These are phyloP conservation scores for Crocallis elinguaria DNA, from an alignment of 2,888 invertebrate species.

Conservation along the genomic window DNA sequence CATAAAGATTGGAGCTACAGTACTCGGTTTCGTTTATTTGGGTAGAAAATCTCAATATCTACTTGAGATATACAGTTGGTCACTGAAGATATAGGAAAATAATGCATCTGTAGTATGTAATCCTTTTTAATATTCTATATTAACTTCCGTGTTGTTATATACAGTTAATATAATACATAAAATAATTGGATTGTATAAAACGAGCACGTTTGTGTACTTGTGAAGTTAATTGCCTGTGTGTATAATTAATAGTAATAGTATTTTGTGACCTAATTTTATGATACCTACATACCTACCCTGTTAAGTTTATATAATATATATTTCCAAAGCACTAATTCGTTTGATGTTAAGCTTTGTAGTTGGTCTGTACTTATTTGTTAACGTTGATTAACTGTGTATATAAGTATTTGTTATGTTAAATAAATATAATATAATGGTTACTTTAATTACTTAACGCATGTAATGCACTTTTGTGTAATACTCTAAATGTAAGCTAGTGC, in stretches of 20 bases:
- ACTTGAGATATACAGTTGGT: background rate
- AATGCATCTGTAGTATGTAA: background rate
- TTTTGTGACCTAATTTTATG: conserved; percentile 20
- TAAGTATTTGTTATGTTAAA: conserved; percentile 60
- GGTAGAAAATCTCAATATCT: background rate
- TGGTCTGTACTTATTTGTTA: conserved; percentile 57
- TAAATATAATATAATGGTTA: conserved; percentile 50
- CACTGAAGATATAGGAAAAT: background rate
- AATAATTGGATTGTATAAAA: background rate
- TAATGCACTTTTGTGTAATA: conserved; percentile 74
- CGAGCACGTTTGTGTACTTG: too few relatives aligned
- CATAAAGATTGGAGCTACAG: background rate
- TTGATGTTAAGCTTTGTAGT: conserved; percentile 55
- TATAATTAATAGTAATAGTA: conserved; percentile 21
- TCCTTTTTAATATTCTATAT: too few relatives aligned
- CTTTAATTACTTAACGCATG: conserved; percentile 67
- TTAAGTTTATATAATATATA: conserved; percentile 46
- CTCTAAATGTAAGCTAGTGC: conserved; percentile 61
- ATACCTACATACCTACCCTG: conserved; percentile 15
- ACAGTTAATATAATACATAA: background rate
- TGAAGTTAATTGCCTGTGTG: conserved; percentile 1
- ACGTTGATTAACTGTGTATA: conserved; percentile 48
- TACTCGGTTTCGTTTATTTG: background rate
- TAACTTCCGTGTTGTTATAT: too few relatives aligned
- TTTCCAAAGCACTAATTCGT: conserved; percentile 58